Percentiles rank a stretch among this genome's conserved stretches.
Conservation (phyloP, 2,113 vertebrate genomes). For the Pachycephala philippinensis region DNA sequence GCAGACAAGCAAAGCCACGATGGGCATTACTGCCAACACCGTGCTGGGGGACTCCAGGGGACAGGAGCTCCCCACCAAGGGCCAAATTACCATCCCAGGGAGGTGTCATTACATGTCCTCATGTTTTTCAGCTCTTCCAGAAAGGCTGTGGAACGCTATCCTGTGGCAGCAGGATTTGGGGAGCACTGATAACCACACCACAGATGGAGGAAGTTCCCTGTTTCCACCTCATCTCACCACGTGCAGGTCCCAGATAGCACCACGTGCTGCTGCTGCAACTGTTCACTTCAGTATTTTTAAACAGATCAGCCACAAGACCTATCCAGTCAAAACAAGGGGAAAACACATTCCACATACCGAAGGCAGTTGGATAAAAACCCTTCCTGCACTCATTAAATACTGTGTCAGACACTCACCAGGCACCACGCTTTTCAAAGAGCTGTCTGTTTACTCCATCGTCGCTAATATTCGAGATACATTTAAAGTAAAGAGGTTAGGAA, state of each 20-base stretch:
- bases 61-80: background rate
- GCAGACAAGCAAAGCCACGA: background rate
- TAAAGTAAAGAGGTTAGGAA: slow-evolving; percentile 49
- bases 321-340: slow-evolving; percentile 38
- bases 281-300: background rate
- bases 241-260: background rate
- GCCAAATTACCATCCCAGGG: background rate
- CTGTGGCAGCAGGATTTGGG: background rate
- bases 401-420: slow-evolving; percentile 33
- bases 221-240: background rate
- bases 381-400: slow-evolving; percentile 8
- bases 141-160: background rate
- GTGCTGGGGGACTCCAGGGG: background rate
- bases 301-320: background rate
- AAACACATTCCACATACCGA: background rate
- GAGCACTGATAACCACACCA: background rate
- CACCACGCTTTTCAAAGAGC: background rate
- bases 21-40: background rate
- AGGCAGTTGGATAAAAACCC: slow-evolving; percentile 1
- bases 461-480: slow-evolving; percentile 42
- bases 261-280: background rate
- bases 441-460: slow-evolving; percentile 18
- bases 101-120: background rate
- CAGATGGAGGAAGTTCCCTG: background rate
- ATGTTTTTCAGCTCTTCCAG: background rate